These are phyloP conservation scores for Seira musarum DNA, from an alignment of 2,888 invertebrate species.

Conservation along the genomic window DNA sequence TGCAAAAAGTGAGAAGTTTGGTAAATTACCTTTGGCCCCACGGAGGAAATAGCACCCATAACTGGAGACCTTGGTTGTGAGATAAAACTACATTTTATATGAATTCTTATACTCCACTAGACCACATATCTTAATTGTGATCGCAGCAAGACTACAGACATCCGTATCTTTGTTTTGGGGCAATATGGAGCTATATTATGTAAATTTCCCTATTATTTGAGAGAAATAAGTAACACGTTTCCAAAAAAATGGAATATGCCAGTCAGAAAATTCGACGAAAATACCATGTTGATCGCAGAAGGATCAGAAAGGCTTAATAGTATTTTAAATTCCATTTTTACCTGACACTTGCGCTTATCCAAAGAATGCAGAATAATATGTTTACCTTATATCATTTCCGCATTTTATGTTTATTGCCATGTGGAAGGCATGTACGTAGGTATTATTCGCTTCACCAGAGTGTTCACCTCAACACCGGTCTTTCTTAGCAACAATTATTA, in stretches of 20 bases:
- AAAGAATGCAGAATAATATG: too few relatives aligned
- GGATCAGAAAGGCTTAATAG: not conserved
- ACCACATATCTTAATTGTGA: not conserved
- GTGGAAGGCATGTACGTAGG: too few relatives aligned
- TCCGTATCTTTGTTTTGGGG: conserved; percentile 6
- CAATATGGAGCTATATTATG: not conserved
- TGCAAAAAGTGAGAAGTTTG: conserved; percentile 6
- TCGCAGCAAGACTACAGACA: not conserved
- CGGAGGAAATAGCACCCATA: conserved; percentile 29
- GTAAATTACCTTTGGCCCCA: conserved; percentile 30
- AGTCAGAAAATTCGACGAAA: not conserved
- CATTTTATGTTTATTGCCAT: too few relatives aligned
- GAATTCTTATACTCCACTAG: not conserved
- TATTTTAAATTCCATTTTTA: not conserved
- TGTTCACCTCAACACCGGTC: not conserved
- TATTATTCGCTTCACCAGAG: too few relatives aligned
- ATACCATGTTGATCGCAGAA: not conserved
- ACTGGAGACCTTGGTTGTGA: not conserved
- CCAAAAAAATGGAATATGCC: not conserved
- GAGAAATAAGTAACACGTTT: not conserved
- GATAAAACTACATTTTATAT: not conserved
- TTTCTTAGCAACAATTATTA: not conserved
- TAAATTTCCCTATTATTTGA: not conserved
- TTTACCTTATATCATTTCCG: too few relatives aligned
- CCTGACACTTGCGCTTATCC: not conserved